Base-by-base conservation (phyloP, 2,797 vertebrate species). In the Pterois miles region DNA sequence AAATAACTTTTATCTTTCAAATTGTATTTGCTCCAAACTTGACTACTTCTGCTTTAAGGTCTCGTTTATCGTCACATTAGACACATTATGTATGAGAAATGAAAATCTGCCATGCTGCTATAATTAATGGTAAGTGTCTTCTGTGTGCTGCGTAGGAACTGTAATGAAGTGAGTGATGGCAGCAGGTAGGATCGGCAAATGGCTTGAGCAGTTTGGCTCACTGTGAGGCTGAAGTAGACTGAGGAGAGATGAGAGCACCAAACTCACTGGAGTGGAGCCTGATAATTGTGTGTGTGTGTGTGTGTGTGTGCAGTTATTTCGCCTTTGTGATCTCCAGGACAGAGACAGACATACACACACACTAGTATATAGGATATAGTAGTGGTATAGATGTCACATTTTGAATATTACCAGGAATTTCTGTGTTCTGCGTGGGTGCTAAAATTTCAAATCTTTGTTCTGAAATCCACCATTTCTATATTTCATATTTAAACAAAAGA, bases 201-300 rank as follows among this genome's bases (percentile, higher is more conserved):
- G 74, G 64, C 62, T 48, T 65, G 64, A 83, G 76, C 72, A 73
- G 75, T 22, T 33, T 14, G 65, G n/a, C 77, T 86, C 65, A 6
- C 73, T 75, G 83, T 68, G 82, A 69, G 10, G 76, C 48, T 72
- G 38, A 72, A 79, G 52, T 25, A 56, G 52, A 76, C 73, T 74
- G 63, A 68, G 31, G 81, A 86, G 76, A 81, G 66, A 82, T 13
- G 71, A 76, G 65, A 80, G 76, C 56, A 31, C 48, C n/a, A 76
- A 88, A 84, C 71, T 83, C 78, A 43, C 54, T 82, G 82, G 80
- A 86, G 86, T 71, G 89, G 69, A 90, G 80, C 78, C 67, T 64
- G 74, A 87, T 93, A 92, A 92, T 90, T 90, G 85, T 74, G 31
- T 33, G 38, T 38, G 50, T 33, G 56, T 58, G 38, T 79, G 36